Evolutionary conservation across 1,140 invertebrate species (phyloP).

Genomic region (Cotesia chilonis): DNA sequence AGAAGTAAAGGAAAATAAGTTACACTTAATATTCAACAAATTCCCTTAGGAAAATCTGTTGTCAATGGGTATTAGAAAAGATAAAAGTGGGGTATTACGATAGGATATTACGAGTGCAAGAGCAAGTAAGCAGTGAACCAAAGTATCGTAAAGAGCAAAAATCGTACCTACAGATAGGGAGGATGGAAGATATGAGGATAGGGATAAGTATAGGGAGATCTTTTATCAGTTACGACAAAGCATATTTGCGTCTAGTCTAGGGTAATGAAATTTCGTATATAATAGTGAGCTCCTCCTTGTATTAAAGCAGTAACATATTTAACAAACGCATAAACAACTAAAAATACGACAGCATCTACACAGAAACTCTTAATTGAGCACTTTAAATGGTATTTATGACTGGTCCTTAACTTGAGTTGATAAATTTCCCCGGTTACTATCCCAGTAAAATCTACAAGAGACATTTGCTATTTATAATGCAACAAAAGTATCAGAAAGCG

Average conservation of each 20-base stretch:
- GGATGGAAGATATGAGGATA: not conserved
- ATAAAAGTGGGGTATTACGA: slow-evolving; percentile 28
- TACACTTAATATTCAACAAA: not conserved
- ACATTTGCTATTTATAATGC: slow-evolving; percentile 62
- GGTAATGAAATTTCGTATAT: slow-evolving; percentile 56
- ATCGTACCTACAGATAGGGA: not conserved
- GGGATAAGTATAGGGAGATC: slow-evolving; percentile 20
- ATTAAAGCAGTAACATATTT: slow-evolving; percentile 33
- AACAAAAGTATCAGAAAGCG: slow-evolving; percentile 31
- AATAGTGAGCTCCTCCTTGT: slow-evolving; percentile 23
- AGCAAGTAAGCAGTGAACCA: not conserved
- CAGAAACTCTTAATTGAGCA: too few relatives aligned
- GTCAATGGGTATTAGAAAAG: slow-evolving; percentile 27
- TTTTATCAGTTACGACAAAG: slow-evolving; percentile 32
- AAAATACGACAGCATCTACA: too few relatives aligned
- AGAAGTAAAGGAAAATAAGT: too few relatives aligned
- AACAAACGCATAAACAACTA: too few relatives aligned
- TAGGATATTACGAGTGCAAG: not conserved
- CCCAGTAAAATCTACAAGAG: slow-evolving; percentile 27
- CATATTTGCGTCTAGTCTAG: slow-evolving; percentile 30
- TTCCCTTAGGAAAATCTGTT: slow-evolving; percentile 23
- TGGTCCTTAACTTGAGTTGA: too few relatives aligned
- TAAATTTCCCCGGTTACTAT: too few relatives aligned
- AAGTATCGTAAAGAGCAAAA: not conserved
- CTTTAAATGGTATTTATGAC: too few relatives aligned